A percentile compares a stretch with the other conserved stretches of the same genome.
Conservation (phyloP, 23 tunicate genomes). For the Ascidia mentula region DNA sequence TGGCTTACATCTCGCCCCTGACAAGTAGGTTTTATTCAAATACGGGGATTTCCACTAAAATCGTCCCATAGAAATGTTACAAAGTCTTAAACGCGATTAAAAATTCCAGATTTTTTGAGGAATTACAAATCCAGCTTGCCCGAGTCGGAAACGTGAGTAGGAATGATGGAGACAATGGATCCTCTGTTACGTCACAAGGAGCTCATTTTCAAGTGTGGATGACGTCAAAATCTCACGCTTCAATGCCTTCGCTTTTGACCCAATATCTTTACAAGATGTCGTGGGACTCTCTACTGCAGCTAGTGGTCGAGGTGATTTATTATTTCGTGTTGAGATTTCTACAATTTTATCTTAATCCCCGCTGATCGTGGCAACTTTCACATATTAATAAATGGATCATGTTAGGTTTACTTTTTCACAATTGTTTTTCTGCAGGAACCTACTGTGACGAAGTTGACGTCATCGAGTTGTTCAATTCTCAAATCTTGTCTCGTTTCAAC, state of each 20-base stretch:
- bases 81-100: not conserved
- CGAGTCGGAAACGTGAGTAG: conserved; percentile 82
- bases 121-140: conserved; percentile 66
- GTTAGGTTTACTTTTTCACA: no score
- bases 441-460: not conserved
- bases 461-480: conserved; percentile 19
- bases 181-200: conserved; percentile 26
- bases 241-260: conserved; percentile 57
- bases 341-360: no score
- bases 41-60: no score
- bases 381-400: no score
- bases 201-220: conserved; percentile 79
- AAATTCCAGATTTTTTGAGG: conserved; percentile 63
- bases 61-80: not conserved
- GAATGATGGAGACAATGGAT: conserved; percentile 5
- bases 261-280: conserved; percentile 87
- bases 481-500: conserved; percentile 34
- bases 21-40: conserved; percentile 54
- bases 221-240: conserved; percentile 42
- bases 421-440: conserved; percentile 7
- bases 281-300: conserved; percentile 68
- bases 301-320: conserved; percentile 51
- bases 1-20: conserved; percentile 82
- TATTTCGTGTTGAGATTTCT: no score
- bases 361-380: no score